Evolutionary conservation across 2,113 vertebrate species (phyloP).

Genomic region (Indicator indicator): DNA sequence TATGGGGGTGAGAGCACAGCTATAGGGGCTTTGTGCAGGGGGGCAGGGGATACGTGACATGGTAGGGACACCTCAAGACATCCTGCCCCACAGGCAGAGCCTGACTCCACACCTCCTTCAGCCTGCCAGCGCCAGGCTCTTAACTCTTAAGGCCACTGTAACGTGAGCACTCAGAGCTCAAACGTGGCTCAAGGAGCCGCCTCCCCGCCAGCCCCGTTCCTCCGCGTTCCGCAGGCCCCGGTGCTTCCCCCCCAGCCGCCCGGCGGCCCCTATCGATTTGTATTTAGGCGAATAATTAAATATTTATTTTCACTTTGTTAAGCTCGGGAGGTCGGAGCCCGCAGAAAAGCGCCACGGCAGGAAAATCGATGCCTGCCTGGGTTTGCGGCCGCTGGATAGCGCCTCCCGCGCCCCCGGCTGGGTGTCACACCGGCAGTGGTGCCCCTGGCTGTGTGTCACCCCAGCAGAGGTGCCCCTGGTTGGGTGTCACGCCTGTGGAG

Average conservation of each 20-base stretch:
- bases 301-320: constrained; percentile 88
- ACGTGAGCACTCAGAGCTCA: too few species aligned
- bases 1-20: too few species aligned
- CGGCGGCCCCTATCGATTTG: constrained; percentile 76
- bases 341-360: constrained; percentile 61
- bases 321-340: constrained; percentile 73
- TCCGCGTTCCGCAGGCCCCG: too few species aligned
- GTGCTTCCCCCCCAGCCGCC: constrained; percentile 62
- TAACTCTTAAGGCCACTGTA: not conserved
- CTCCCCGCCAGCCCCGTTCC: not conserved
- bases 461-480: too few species aligned
- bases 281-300: constrained; percentile 84
- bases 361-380: constrained; percentile 58
- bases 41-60: fast-evolving
- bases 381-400: constrained; percentile 46
- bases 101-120: fast-evolving
- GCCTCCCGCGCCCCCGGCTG: not conserved
- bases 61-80: not conserved
- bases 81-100: not conserved
- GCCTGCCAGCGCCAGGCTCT: not conserved
- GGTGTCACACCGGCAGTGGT: too few species aligned
- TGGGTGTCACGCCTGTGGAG: not conserved
- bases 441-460: too few species aligned
- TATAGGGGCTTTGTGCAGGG: not conserved
- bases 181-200: not conserved